Evolutionary conservation across 2,888 invertebrate genomes (phyloP), one percentile per base, ranked within the genome.

Genomic region (Drosophila emarginata): DNA sequence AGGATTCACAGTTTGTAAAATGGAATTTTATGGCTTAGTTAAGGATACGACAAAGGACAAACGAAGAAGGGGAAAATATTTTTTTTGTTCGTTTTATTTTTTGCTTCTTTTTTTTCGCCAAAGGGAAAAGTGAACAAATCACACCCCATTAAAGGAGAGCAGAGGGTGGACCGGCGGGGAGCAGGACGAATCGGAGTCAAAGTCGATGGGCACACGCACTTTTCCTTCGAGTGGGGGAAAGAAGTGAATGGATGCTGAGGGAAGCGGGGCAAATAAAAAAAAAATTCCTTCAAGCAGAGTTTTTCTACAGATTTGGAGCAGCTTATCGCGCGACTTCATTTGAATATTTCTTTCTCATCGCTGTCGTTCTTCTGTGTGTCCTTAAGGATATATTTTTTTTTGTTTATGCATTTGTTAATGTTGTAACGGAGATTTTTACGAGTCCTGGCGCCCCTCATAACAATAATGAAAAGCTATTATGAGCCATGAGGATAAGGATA

Each of bases 1-100:
- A 89, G 89, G 91, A 91, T 91, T 91, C 87, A 87, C 91, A 91
- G 90, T 90, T 91, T 90, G 89, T 91, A 89, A 91, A 90, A 86
- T 79, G 85, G 76, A 88, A 84, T 89, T 90, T 90, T 88, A 91
- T 89, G 84, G 89, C 90, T 86, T 87, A 89, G 87, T 78, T 70
- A 54, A 64, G 66, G 68, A 69, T 57, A 36, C 37, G 54, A 36
- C 39, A 61, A 63, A 53, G 67, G 78, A 70, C 71, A 60, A 59
- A 54, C 61, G 82, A 74, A 67, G 67, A 78, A 67, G 50, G 60
- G 53, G 71, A 68, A 60, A 70, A 69, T 66, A 72, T 74, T 76
- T 77, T 74, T 61, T 21, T 21, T 45, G 11, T 11, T 18, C 7
- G 0, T 15, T 7, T 40, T 18, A 4, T 18, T 21, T 45, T 40